These are phyloP conservation scores for Rostratula benghalensis DNA, from an alignment of 2,113 vertebrate species.

Conservation along the genomic window DNA sequence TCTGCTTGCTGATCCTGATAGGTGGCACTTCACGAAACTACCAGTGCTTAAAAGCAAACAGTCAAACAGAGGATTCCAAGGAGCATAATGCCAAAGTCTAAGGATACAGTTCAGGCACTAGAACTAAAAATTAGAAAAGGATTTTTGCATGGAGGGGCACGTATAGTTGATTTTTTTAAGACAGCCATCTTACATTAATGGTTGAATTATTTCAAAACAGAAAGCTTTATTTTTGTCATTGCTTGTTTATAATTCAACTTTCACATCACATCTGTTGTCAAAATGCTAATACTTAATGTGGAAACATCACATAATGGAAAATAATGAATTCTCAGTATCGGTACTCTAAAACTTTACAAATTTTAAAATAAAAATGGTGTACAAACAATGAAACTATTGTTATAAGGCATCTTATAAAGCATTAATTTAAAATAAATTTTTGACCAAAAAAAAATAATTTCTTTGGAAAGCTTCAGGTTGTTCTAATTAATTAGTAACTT, in stretches of 20 bases:
- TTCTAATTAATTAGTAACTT: not conserved
- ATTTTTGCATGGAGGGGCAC: not conserved
- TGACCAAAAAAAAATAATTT: not conserved
- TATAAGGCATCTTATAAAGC: not conserved
- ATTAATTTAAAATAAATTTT: not conserved
- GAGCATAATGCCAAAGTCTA: not conserved
- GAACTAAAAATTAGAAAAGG: not conserved
- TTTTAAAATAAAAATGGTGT: conserved; percentile 2
- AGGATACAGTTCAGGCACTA: not conserved
- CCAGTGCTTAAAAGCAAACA: not conserved
- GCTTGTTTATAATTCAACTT: not conserved
- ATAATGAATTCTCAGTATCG: not conserved
- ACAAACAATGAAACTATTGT: not conserved
- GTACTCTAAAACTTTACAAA: not conserved
- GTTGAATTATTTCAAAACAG: not conserved
- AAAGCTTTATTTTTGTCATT: not conserved
- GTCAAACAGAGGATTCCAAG: not conserved
- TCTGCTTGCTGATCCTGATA: rapidly evolving
- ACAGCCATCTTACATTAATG: not conserved
- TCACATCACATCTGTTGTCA: not conserved
- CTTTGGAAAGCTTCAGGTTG: not conserved
- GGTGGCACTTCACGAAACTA: not conserved
- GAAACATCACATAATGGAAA: not conserved
- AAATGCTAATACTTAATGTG: not conserved
- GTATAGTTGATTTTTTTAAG: not conserved